A percentile compares a stretch with the other conserved stretches of the same genome.
Conservation (phyloP, 2,888 invertebrate genomes). For the Macrophya alboannulata region DNA sequence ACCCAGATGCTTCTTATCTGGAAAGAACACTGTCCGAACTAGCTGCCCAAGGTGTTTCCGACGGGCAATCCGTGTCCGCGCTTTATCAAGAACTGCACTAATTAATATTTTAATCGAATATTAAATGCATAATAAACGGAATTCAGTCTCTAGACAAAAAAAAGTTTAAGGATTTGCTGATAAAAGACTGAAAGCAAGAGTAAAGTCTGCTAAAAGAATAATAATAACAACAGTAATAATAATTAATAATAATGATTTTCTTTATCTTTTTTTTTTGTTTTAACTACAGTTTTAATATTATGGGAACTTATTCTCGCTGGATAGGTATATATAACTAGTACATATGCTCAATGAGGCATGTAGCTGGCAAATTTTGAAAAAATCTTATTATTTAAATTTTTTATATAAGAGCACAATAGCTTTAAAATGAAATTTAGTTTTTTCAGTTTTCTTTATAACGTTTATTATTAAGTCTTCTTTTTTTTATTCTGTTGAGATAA, state of each 20-base stretch:
- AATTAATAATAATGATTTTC: neutral
- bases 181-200: slow-evolving; percentile 43
- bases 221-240: no score
- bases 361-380: neutral
- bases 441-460: neutral
- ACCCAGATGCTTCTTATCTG: slow-evolving; percentile 90
- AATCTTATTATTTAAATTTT: neutral
- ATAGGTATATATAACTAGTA: neutral
- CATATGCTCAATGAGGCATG: neutral
- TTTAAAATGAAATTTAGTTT: slow-evolving; percentile 9
- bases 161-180: neutral
- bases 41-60: slow-evolving; percentile 83
- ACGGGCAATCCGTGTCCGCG: slow-evolving; percentile 71
- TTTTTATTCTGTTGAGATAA: neutral
- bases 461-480: neutral
- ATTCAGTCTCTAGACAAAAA: neutral
- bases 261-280: neutral
- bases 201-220: neutral
- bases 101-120: slow-evolving; percentile 32
- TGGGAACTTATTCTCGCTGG: slow-evolving; percentile 17
- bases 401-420: neutral
- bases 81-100: slow-evolving; percentile 77
- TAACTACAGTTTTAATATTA: neutral
- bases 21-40: slow-evolving; percentile 85
- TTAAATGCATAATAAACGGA: neutral